Percentiles rank a stretch among this genome's conserved stretches.
phyloP scores from a whole-genome alignment of 2,888 invertebrate species.

The Aporophyla nigra region DNA sequence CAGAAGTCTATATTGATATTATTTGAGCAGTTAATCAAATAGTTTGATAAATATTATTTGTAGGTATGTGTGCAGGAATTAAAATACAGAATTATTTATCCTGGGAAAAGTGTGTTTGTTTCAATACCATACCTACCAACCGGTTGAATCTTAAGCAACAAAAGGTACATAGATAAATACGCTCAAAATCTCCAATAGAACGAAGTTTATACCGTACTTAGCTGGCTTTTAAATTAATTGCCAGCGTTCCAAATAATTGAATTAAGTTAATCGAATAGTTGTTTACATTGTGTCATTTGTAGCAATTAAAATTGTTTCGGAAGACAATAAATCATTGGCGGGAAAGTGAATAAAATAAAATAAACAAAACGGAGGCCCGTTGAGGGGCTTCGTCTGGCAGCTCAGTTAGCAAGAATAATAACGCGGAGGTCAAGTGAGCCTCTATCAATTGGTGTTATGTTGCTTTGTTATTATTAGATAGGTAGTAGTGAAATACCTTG shows the following conservation, averaged over 20 bases:
- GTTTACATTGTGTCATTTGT: conserved; percentile 90
- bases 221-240: conserved; percentile 87
- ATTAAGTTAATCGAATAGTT: conserved; percentile 91
- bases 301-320: conserved; percentile 90
- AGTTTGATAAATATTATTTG: no score
- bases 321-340: conserved; percentile 89
- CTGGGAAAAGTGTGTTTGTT: no score
- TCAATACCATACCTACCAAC: conserved; percentile 1
- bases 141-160: conserved; percentile 49
- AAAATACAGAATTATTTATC: no score
- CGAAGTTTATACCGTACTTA: conserved; percentile 72
- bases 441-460: conserved; percentile 79
- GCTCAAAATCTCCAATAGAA: conserved; percentile 64
- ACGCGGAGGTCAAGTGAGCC: conserved; percentile 83
- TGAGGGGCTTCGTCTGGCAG: conserved; percentile 85
- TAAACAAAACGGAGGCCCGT: no score
- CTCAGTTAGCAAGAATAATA: conserved; percentile 80
- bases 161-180: conserved; percentile 67
- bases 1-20: no score
- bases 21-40: no score
- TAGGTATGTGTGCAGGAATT: no score
- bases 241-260: conserved; percentile 84
- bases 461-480: conserved; percentile 67
- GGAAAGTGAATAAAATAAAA: conserved; percentile 90
- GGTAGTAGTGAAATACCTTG: conserved; percentile 40